Evolutionary conservation across 2,797 vertebrate species (phyloP).

Genomic region (Notoglanidium macrostoma): DNA sequence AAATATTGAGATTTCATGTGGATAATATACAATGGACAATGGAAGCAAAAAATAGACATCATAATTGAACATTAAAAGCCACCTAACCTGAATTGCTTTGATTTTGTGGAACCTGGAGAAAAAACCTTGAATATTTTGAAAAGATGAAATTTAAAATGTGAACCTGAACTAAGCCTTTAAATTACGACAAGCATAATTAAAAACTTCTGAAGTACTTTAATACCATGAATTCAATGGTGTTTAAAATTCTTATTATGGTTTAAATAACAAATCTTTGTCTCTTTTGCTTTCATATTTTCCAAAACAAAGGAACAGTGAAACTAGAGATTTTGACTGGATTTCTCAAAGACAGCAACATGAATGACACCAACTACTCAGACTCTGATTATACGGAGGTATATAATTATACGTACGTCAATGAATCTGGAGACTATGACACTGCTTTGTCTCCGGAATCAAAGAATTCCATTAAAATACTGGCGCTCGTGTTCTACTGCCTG

Average conservation of each 20-base stretch:
- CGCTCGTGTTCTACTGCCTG: constrained; percentile 66
- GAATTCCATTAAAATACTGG: constrained; percentile 43
- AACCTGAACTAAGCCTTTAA: background rate
- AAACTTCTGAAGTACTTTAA: background rate
- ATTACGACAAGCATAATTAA: background rate
- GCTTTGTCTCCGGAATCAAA: background rate
- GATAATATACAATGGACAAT: background rate
- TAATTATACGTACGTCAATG: rapidly evolving
- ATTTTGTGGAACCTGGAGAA: background rate
- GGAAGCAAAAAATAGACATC: background rate
- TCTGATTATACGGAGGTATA: too few species aligned
- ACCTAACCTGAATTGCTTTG: background rate
- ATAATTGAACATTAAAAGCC: background rate
- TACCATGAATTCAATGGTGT: background rate
- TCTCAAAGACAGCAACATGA: background rate
- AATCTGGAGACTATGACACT: rapidly evolving
- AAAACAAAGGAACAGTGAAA: background rate
- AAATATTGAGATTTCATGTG: background rate
- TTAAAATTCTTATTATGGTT: background rate
- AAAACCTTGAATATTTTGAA: background rate
- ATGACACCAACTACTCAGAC: background rate
- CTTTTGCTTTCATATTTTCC: background rate
- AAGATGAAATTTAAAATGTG: background rate
- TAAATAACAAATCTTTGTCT: background rate
- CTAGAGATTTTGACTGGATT: background rate